Evolutionary conservation across 2,888 invertebrate species (phyloP), one percentile per base, ranked within the genome.

Genomic region (Lithophane leautieri): DNA sequence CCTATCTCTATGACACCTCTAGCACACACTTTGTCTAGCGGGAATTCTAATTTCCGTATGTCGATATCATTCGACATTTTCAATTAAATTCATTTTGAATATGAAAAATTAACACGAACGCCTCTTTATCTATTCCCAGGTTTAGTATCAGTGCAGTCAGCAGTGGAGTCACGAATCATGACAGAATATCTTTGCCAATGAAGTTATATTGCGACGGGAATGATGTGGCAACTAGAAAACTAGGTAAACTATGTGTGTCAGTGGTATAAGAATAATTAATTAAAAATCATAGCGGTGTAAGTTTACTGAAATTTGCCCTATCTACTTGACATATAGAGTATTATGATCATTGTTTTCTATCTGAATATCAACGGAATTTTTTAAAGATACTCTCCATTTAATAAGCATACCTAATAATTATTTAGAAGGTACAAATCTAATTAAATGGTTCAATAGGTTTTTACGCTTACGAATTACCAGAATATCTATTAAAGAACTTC

Each of bases 41-140:
- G 63, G 60, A 68, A 70, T 76, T 76, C 62, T 85, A 72, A 76
- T 84, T 81, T 73, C 70, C 70, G 28, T 68, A 28, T 60, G 71
- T 61, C 70, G 69, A 82, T 70, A 70, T 60, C 73, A 68, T 66
- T 66, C 60, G 25, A 28, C n/a, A 61, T 72, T 79, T 79, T 69
- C 65, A 52, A 77, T 76, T 76, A 40, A 76, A 75, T 52, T 67
- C 19, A 40, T 66, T 69, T 50, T 25, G 65, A 58, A 56, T 60
- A 34, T 56, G 25, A 56, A 67, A 80, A 68, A 69, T 47, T 42
- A 61, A 61, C 76, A 61, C 76, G 6, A 69, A 40, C n/a, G 50
- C 34, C 34, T 73, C n/a, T 67, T 60, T 52, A 61, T 42, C 42
- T 50, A 19, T 47, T 50, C 14, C 14, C 12, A 28, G 47, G 54